A percentile compares a stretch with the other conserved stretches of the same genome.
These are phyloP conservation scores for Troilus luridus DNA, from an alignment of 2,888 invertebrate genomes.

Conservation along the genomic window DNA sequence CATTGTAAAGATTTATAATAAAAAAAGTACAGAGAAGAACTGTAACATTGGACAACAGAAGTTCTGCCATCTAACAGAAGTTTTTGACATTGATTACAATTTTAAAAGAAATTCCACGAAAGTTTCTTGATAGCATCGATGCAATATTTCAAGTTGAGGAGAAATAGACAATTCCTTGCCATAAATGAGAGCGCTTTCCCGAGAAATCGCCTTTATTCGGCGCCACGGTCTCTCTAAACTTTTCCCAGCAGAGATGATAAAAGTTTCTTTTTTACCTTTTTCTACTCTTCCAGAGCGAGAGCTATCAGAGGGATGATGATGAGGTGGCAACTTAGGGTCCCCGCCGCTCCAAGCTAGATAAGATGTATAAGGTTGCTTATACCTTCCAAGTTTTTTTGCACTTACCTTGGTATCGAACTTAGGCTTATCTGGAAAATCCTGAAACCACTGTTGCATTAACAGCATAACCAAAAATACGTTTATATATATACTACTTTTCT, in stretches of 20 bases:
- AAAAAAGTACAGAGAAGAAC: too few species aligned
- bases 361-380: slow-evolving; percentile 8
- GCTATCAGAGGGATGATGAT: slow-evolving; percentile 22
- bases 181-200: background rate
- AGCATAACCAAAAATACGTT: too few species aligned
- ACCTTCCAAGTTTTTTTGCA: background rate
- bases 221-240: background rate
- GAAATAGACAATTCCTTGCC: background rate
- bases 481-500: too few species aligned
- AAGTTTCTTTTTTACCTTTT: slow-evolving; percentile 33
- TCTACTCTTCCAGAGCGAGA: background rate
- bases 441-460: background rate
- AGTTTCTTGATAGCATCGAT: background rate
- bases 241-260: background rate
- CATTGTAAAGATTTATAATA: too few species aligned
- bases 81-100: background rate
- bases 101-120: background rate
- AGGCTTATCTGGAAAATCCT: background rate
- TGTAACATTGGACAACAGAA: too few species aligned
- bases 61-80: too few species aligned
- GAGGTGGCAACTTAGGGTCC: slow-evolving; percentile 17
- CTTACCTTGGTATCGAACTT: background rate
- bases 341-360: background rate
- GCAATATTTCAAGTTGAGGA: background rate
- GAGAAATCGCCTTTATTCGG: slow-evolving; percentile 35